Base-by-base conservation (phyloP, 2,797 vertebrate species). In the Melanotaenia maccullochi region DNA sequence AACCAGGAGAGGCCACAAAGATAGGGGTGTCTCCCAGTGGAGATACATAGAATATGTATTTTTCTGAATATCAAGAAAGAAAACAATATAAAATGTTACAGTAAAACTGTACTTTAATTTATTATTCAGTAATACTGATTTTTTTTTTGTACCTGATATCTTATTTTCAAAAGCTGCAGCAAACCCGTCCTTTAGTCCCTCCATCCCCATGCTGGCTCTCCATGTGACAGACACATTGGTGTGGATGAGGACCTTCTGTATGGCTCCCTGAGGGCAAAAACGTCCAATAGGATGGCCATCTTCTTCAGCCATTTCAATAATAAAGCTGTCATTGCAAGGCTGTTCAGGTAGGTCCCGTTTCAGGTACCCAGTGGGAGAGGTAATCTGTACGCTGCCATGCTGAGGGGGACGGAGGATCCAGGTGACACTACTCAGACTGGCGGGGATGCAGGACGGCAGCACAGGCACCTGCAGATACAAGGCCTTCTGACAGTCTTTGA, bases 241-340 rank as follows among this genome's bases (percentile, higher is more conserved):
- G 67, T 93, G 94, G 87, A 97, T 89, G 76, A 95, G 95, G 82
- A 98, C 78, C 80, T 93, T 95, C 78, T 95, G 82, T 47, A 97
- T 94, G 65, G 91, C 60, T 65, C 97, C 97, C n/a, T 91, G 90
- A 0, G 93, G 83, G 66, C 97, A 98, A 89, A 97, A 98, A 2
- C 76, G 60, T 25, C 97, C 97, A 0, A 97, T 52, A 1, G 79
- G 52, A 0, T 92, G 52, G 18, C 82, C 73, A 0, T 90, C 75
- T 42, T 78, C 88, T 60, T 94, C 87, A 0, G 82, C 79, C 33
- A 92, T 58, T 0, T 78, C 71, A n/a, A 96, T 89, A 3, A 93
- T 82, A 82, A 94, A 76, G 33, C 82, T 88, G 1, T 84, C 81
- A 14, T 93, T 93, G 89, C 96, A 98, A 1, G 3, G 74, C 42